Base-by-base conservation (phyloP, 2,797 vertebrate genomes). In the Microchirus variegatus region DNA sequence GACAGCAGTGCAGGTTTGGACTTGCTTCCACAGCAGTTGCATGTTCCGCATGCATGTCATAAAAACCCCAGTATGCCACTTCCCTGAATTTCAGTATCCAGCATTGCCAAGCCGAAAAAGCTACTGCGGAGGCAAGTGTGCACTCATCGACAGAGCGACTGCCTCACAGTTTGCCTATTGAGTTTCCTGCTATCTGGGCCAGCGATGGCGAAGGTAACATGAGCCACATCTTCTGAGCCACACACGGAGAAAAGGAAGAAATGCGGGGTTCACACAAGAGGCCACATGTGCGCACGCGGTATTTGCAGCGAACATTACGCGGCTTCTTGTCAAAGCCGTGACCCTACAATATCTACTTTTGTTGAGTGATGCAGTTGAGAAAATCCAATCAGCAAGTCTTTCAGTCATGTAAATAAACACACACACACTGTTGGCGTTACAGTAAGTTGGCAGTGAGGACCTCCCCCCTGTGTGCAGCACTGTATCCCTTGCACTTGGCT, bases 101-200 rank as follows among this genome's bases (percentile, higher is more conserved):
- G 58, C 8, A 44, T 12, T 59, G 63, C 46, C 18, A 35, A 59
- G 63, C 55, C 44, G 22, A 22, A 22, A 2, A 14, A 55, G 64
- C 45, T 35, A 6, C 55, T 41, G 77, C 59, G 15, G 42, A n/a
- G 38, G 19, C 66, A 19, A 18, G 44, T 19, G 44, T 11, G 44
- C 44, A 46, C 72, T 74, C 60, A 78, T 84, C 80, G 22, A 59
- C 82, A 67, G 60, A 47, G 58, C 11, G 57, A 70, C 37, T 44
- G 67, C 59, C 54, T 80, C 73, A 82, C 81, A 66, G 70, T 69
- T 72, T 61, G 58, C 59, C 57, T 49, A 76, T 86, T 61, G 67
- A 64, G 77, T 87, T 89, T 77, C 81, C 58, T 62, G 65, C 73
- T 58, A 35, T 67, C 65, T 1, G 57, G 62, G 63, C 55, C 70